phyloP scores from a whole-genome alignment of 2,113 vertebrate species.

The Pituophis catenifer region DNA sequence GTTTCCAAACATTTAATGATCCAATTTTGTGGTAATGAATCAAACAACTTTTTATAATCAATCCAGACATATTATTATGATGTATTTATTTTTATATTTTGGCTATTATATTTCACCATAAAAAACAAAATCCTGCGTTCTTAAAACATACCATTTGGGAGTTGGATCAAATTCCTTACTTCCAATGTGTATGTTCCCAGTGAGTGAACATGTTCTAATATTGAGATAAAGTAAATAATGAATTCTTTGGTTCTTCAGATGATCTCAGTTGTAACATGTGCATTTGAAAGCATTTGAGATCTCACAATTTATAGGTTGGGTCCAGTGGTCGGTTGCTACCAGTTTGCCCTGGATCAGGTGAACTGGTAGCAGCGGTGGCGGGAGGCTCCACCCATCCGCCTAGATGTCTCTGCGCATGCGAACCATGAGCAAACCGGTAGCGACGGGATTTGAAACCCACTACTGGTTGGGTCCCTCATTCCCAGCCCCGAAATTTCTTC shows the following conservation, averaged over 20 bases:
- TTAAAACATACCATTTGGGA: not conserved
- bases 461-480: not conserved
- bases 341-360: too few species aligned
- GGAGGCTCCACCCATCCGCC: too few species aligned
- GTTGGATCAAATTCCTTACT: not conserved
- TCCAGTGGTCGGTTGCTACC: not conserved
- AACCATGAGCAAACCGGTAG: too few species aligned
- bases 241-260: not conserved
- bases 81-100: not conserved
- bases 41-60: not conserved
- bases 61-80: not conserved
- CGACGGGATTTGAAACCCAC: too few species aligned
- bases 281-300: not conserved
- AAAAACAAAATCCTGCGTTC: not conserved
- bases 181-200: not conserved
- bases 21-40: not conserved
- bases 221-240: not conserved
- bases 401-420: too few species aligned
- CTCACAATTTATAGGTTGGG: not conserved
- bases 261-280: not conserved
- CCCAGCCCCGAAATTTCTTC: not conserved
- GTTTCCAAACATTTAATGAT: not conserved
- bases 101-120: not conserved
- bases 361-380: too few species aligned
- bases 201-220: not conserved